Percentiles rank a stretch among this genome's conserved stretches.
These are phyloP conservation scores for Arothron firmamentum DNA, from an alignment of 2,113 vertebrate species.

Conservation along the genomic window DNA sequence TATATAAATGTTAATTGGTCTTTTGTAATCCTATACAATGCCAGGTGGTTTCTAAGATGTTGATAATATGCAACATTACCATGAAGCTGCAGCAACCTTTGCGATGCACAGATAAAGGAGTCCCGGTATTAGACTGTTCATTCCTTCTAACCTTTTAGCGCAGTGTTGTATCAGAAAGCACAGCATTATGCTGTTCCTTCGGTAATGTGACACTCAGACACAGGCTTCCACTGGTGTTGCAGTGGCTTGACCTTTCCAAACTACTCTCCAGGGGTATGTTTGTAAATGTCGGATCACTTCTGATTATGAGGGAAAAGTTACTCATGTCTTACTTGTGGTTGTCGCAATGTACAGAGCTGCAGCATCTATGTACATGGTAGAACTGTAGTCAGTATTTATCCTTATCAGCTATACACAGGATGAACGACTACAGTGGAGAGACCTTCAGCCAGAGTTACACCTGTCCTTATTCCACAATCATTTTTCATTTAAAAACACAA, in stretches of 20 bases:
- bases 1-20: conserved; percentile 69
- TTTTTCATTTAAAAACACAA: no score
- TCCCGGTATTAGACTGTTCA: conserved; percentile 47
- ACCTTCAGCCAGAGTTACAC: no score
- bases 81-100: conserved; percentile 55
- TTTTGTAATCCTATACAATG: conserved; percentile 59
- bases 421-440: no score
- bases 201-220: conserved; percentile 33
- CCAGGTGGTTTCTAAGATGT: conserved; percentile 16
- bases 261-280: conserved; percentile 16
- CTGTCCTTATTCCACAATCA: no score
- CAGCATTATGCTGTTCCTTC: conserved; percentile 44
- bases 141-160: conserved; percentile 61
- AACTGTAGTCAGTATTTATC: no score
- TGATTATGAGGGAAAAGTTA: conserved; percentile 51
- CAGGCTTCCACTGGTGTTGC: conserved; percentile 31
- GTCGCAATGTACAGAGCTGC: background rate
- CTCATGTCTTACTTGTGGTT: conserved; percentile 27
- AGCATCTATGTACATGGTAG: conserved; percentile 2
- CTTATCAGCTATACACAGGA: no score
- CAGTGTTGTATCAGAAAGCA: conserved; percentile 26
- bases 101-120: conserved; percentile 36
- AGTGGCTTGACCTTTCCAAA: conserved; percentile 63
- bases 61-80: conserved; percentile 39
- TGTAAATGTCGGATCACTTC: conserved; percentile 62